Evolutionary conservation across 64 coral and sea anemone species (phyloP).

Genomic region (Porites lutea): DNA sequence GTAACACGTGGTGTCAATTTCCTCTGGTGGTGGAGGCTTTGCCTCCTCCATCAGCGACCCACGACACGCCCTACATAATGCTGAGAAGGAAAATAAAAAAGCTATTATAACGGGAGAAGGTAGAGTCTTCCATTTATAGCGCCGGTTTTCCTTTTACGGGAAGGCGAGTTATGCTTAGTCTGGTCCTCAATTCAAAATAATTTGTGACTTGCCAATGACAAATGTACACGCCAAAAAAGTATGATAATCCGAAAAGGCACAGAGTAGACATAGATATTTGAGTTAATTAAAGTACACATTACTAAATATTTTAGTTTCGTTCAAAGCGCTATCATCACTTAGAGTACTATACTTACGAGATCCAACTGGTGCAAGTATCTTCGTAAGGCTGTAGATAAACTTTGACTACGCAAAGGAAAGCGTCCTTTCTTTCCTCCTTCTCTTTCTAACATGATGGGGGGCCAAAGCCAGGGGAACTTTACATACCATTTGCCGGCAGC

Average conservation of each 20-base stretch:
- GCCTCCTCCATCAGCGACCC: not conserved
- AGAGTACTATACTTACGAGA: slow-evolving; percentile 12
- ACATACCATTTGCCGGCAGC: slow-evolving; percentile 9
- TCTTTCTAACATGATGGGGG: not conserved
- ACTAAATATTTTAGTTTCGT: not conserved
- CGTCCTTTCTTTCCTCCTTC: slow-evolving; percentile 7
- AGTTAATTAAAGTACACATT: not conserved
- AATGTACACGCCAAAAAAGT: not conserved
- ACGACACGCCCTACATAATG: slow-evolving; percentile 1
- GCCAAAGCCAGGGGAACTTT: not conserved
- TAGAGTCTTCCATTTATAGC: not conserved
- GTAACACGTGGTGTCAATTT: not conserved
- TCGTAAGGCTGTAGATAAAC: slow-evolving; percentile 1
- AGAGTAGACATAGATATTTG: not conserved
- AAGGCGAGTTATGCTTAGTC: not conserved
- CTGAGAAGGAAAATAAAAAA: not conserved
- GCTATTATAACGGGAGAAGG: not conserved
- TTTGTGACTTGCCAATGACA: not conserved
- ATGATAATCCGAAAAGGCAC: not conserved
- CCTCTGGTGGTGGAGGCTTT: not conserved
- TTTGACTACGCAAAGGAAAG: not conserved
- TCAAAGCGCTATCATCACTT: not conserved
- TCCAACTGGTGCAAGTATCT: not conserved
- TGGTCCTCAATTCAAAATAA: not conserved
- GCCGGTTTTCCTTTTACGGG: not conserved